Percentiles rank a stretch among this genome's conserved stretches.
Conservation (phyloP, 2,113 vertebrate genomes). For the Oreochromis aureus region DNA sequence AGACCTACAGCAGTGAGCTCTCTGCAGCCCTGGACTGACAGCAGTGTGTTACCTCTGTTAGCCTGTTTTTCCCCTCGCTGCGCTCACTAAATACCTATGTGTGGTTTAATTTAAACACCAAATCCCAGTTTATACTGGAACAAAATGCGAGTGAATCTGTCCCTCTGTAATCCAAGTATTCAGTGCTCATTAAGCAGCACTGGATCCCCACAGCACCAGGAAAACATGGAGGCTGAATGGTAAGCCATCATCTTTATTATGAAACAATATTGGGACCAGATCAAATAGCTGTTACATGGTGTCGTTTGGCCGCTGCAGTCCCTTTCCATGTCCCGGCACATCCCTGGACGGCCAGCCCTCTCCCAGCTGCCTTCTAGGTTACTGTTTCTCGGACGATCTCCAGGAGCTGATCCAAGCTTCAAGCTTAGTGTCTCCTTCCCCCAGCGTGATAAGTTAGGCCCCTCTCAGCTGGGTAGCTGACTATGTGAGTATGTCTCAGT, state of each 20-base stretch:
- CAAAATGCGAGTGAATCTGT: fast-evolving
- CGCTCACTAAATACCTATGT: background rate
- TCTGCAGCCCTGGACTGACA: background rate
- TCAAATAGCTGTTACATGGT: constrained; percentile 65
- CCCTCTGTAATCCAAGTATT: background rate
- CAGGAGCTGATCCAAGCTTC: constrained; percentile 3
- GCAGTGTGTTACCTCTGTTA: fast-evolving
- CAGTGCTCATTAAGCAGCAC: background rate
- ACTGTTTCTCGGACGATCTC: background rate
- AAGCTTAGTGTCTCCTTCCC: background rate
- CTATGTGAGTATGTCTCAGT: background rate
- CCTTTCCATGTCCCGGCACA: constrained; percentile 22
- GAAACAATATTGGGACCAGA: constrained; percentile 64
- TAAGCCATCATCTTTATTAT: constrained; percentile 72
- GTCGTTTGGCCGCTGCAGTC: constrained; percentile 37
- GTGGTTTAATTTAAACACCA: background rate
- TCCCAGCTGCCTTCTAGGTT: constrained; percentile 35
- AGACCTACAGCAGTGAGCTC: background rate
- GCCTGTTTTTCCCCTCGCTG: background rate
- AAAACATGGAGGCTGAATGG: constrained; percentile 53
- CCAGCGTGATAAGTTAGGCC: background rate
- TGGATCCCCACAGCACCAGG: constrained; percentile 1
- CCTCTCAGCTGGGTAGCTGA: background rate
- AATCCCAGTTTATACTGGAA: background rate
- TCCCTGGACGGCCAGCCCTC: constrained; percentile 22